phyloP scores from a whole-genome alignment of 2,888 invertebrate species.

The Xestia sexstrigata region DNA sequence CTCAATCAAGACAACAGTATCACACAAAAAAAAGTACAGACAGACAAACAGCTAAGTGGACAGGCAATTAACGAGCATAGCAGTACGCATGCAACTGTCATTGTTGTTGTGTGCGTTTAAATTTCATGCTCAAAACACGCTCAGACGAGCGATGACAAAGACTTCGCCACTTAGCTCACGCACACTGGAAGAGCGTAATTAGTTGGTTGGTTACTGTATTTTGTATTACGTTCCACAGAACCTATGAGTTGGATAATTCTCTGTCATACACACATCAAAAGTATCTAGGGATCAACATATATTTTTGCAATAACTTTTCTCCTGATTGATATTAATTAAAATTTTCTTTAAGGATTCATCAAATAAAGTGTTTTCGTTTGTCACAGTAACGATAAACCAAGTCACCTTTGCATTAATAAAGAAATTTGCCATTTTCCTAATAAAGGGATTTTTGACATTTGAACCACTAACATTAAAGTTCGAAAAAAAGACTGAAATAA shows the following conservation, averaged over 20 bases:
- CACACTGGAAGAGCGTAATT: slow-evolving; percentile 50
- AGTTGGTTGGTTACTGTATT: slow-evolving; percentile 40
- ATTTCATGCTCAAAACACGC: slow-evolving; percentile 50
- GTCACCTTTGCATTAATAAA: too few relatives aligned
- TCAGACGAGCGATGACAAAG: slow-evolving; percentile 46
- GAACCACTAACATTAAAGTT: too few relatives aligned
- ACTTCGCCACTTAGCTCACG: slow-evolving; percentile 44
- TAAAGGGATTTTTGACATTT: too few relatives aligned
- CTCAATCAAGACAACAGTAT: slow-evolving; percentile 11
- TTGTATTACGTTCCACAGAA: slow-evolving; percentile 3
- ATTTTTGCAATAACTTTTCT: too few relatives aligned
- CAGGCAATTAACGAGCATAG: slow-evolving; percentile 43
- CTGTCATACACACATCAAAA: too few relatives aligned
- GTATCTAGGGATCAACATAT: too few relatives aligned
- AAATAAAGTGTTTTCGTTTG: too few relatives aligned
- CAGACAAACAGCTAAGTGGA: slow-evolving; percentile 39
- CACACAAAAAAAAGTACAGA: slow-evolving; percentile 13
- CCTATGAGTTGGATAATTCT: neutral
- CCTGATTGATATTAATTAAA: too few relatives aligned
- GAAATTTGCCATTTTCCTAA: too few relatives aligned
- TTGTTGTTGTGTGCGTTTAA: slow-evolving; percentile 50
- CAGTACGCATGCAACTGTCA: slow-evolving; percentile 37
- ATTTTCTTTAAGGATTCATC: too few relatives aligned
- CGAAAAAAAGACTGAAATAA: too few relatives aligned
- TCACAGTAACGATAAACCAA: too few relatives aligned